Base-by-base conservation (phyloP, 1,140 invertebrate species). In the Frieseomelitta varia region DNA sequence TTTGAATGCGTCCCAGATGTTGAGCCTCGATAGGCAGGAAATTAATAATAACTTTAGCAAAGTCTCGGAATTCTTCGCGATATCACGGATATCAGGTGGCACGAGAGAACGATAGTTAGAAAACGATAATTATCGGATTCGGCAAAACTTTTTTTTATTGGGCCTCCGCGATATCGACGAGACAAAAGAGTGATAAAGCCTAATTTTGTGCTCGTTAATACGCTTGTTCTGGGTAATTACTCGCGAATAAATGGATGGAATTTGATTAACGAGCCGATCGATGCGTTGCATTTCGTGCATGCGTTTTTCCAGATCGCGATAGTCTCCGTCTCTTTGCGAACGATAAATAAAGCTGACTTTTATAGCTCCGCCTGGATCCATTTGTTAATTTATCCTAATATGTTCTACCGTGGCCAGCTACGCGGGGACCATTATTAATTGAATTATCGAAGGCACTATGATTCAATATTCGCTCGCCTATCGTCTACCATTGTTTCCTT, bases 41-140 rank as follows among this genome's bases (percentile, higher is more conserved):
- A 90, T 90, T 91, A 90, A 91, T 91, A 91, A 91, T 91, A 91
- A 91, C 87, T 91, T 91, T 65, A 55, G 67, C 79, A 53, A 87
- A 87, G 78, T 90, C 72, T 80, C 80, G 78, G 73, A 84, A 90
- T 90, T 90, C 86, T 85, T 88, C 67, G 74, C 53, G 63, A 67
- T 58, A 76, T 65, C 85, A 69, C 75, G 67, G 39, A 84, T 90
- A 90, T 89, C 68, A 65, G 30, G 56, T 39, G n/a, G 56, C 65
- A 14, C 74, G 21, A 17, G 24, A 30, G 53, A 71, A 87, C 78
- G 78, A 82, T 47, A 47, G 72, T 86, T 82, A 85, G 63, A 53
- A 24, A 53, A 47, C 81, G 61, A 90, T 89, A 89, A 90, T 89
- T 90, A 89, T 87, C 58, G 71, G 83, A 89, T 73, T 71, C n/a